Percentiles rank a stretch among this genome's conserved stretches.
phyloP scores from a whole-genome alignment of 2,888 invertebrate species.

The Metellina segmentata region DNA sequence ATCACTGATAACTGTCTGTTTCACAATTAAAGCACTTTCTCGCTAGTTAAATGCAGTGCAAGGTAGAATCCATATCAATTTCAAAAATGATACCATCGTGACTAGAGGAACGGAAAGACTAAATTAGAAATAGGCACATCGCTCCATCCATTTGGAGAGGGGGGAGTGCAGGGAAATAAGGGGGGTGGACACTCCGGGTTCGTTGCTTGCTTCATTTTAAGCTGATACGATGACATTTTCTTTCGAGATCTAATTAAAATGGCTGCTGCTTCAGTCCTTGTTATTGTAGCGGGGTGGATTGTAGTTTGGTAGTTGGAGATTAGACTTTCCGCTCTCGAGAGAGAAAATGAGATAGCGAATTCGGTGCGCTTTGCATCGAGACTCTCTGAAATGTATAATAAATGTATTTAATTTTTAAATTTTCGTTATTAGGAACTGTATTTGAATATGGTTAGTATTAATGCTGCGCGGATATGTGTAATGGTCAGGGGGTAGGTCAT shows the following conservation, averaged over 20 bases:
- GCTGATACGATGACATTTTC: conserved; percentile 53
- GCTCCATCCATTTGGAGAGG: background rate
- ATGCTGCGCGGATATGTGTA: no score
- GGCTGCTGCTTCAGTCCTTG: background rate
- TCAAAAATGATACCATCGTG: conserved; percentile 28
- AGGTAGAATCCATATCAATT: conserved; percentile 32
- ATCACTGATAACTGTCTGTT: conserved; percentile 22
- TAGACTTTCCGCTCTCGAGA: conserved; percentile 11
- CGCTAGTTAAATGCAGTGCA: background rate
- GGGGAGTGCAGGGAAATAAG: background rate
- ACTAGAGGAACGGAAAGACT: conserved; percentile 17
- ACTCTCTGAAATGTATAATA: background rate
- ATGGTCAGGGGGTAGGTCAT: no score
- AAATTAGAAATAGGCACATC: conserved; percentile 33
- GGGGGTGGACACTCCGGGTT: background rate
- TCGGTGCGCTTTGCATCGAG: background rate
- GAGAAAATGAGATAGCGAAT: background rate
- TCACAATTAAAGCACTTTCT: conserved; percentile 15
- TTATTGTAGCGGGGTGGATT: conserved; percentile 14
- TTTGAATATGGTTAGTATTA: background rate
- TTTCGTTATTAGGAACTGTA: background rate
- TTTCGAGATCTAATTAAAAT: conserved; percentile 63
- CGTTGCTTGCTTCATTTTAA: conserved; percentile 6
- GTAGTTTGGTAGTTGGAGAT: conserved; percentile 10
- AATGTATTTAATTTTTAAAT: background rate